phyloP scores from a whole-genome alignment of 2,888 invertebrate species.

The Nezara viridula region DNA sequence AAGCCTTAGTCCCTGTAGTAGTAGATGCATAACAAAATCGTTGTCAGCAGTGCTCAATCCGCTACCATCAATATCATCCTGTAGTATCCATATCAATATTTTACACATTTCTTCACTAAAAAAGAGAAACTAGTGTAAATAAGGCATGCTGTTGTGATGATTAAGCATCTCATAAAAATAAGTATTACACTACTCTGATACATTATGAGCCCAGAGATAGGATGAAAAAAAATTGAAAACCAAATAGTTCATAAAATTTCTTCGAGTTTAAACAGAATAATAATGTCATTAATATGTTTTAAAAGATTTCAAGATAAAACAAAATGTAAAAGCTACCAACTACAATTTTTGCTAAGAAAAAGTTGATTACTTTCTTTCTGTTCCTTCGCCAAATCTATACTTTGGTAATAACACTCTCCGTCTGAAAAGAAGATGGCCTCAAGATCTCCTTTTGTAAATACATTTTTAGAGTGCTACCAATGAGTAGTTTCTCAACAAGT shows the following conservation, averaged over 20 bases:
- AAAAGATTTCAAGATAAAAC: background rate
- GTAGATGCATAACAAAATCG: slow-evolving; percentile 43
- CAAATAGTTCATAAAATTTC: background rate
- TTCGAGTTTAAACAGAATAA: background rate
- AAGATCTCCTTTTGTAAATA: too few relatives aligned
- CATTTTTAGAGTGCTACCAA: too few relatives aligned
- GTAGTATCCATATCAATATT: slow-evolving; percentile 2
- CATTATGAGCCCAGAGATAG: too few relatives aligned
- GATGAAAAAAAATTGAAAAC: too few relatives aligned
- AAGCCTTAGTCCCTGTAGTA: slow-evolving; percentile 44
- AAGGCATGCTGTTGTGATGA: background rate
- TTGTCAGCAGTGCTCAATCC: background rate
- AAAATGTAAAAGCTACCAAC: too few relatives aligned
- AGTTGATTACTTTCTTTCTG: too few relatives aligned
- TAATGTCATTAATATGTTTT: background rate
- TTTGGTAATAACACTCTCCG: too few relatives aligned
- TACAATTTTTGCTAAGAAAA: too few relatives aligned
- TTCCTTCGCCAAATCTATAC: too few relatives aligned
- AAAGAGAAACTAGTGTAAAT: background rate
- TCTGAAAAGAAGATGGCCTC: too few relatives aligned
- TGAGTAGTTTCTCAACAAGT: too few relatives aligned
- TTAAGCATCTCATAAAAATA: background rate
- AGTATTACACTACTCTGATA: background rate
- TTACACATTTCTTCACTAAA: slow-evolving; percentile 54
- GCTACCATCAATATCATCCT: slow-evolving; percentile 22